Base-by-base conservation (phyloP, 2,113 vertebrate species). In the Sialia sialis region DNA sequence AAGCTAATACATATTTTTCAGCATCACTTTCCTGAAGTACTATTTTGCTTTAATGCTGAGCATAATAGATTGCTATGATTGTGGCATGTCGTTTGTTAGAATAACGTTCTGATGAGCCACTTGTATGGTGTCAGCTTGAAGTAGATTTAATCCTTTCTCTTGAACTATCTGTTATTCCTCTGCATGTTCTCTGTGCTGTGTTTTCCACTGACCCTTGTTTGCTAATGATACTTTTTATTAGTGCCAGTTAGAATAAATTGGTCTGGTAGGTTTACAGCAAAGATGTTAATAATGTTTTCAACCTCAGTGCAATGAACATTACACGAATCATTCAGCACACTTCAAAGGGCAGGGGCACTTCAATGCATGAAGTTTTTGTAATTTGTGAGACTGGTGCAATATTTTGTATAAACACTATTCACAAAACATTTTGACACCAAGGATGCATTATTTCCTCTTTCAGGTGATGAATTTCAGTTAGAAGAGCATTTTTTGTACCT, bases 221-320 rank as follows among this genome's bases (percentile, higher is more conserved):
- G 67, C 69, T 93, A 96, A 94, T 93, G 59, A 89, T 86, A 91
- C 69, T 84, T 94, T 96, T 92, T 92, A 88, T 87, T 96, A 87
- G 39, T 67, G 29, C 55, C 73, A 43, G 86, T 92, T 88, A 90
- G 96, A 96, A 95, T 81, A 90, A 97, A 95, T 87, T 91, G 91
- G 30, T 81, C 68, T 94, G 49, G 60, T 93, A 96, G 54, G 20
- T 88, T 94, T 93, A 68, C 51, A 90, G 55, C 36, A 93, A 97
- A 96, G 38, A 63, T 73, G 87, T 94, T 92, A 90, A 94, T 93
- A 87, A 78, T 84, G 32, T 95, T 96, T 95, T 90, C 87, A 96
- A 46, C 77, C 76, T 79, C 77, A 94, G 78, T 51, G 93, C 86
- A 94, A 58, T 73, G 49, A 55, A 18, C 81, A 87, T 90, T n/a